Evolutionary conservation across 2,888 invertebrate genomes (phyloP).

Genomic region (Teinopalpus imperialis): DNA sequence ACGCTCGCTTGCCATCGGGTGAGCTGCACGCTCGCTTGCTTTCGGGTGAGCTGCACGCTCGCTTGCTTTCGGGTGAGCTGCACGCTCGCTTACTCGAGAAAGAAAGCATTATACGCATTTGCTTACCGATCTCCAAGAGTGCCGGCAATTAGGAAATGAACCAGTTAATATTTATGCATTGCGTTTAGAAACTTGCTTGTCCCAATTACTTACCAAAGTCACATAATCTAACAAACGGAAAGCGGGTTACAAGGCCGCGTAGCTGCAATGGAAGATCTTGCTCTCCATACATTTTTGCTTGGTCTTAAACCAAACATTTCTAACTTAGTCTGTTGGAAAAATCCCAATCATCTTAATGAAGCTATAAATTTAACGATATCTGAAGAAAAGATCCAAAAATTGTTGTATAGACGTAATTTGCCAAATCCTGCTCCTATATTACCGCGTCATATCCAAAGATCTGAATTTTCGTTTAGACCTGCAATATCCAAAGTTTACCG

Average conservation of each 20-base stretch:
- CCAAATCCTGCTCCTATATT: too few relatives aligned
- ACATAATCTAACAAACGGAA: not conserved
- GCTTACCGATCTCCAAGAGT: not conserved
- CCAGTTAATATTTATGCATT: not conserved
- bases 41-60: too few relatives aligned
- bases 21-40: too few relatives aligned
- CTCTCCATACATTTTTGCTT: not conserved
- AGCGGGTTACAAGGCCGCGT: not conserved
- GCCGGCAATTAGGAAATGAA: not conserved
- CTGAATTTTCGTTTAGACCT: too few relatives aligned
- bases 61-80: too few relatives aligned
- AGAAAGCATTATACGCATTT: not conserved
- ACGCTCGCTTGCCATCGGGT: too few relatives aligned
- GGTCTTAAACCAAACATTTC: not conserved
- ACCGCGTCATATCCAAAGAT: too few relatives aligned
- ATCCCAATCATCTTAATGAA: not conserved
- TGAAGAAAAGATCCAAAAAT: not conserved
- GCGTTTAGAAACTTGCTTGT: too few relatives aligned
- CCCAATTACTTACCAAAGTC: not conserved
- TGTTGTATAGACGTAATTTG: too few relatives aligned
- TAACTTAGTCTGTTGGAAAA: not conserved
- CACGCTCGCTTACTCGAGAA: too few relatives aligned
- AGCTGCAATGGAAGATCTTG: not conserved
- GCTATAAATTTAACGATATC: not conserved
- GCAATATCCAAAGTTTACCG: too few relatives aligned